phyloP scores from a whole-genome alignment of 2,888 invertebrate species.

The Seladonia tumulorum region DNA sequence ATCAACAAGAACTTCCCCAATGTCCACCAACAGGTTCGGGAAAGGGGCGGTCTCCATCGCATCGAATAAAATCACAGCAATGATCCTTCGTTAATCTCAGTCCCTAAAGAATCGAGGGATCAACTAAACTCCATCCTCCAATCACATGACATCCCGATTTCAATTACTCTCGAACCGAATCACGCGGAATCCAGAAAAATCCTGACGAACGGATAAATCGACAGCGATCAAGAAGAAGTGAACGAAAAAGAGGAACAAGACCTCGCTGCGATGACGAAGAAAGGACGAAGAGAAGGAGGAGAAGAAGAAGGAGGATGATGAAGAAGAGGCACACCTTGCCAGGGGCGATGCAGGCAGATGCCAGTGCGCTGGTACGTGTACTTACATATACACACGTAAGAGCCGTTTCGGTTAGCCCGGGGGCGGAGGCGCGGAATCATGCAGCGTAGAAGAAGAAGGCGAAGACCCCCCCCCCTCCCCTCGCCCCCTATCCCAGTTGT shows the following conservation, averaged over 20 bases:
- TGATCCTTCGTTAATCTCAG: not conserved
- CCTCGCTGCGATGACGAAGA: constrained; percentile 5
- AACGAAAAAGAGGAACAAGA: constrained; percentile 6
- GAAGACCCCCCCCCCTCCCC: not conserved
- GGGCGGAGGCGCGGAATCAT: constrained; percentile 77
- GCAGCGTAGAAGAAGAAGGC: constrained; percentile 75
- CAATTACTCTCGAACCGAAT: not conserved
- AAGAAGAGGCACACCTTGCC: constrained; percentile 71
- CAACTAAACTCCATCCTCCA: not conserved
- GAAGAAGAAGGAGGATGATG: constrained; percentile 48
- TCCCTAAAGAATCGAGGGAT: not conserved
- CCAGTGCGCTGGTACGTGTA: constrained; percentile 49
- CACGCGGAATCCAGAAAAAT: not conserved
- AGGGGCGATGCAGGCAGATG: constrained; percentile 78
- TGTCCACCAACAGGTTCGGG: not conserved
- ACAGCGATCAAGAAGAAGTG: not conserved
- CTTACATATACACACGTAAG: constrained; percentile 61
- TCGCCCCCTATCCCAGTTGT: constrained; percentile 9
- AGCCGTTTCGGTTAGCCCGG: constrained; percentile 78
- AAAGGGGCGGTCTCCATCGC: not conserved
- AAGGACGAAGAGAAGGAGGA: not conserved
- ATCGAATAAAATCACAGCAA: not conserved
- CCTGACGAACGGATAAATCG: not conserved
- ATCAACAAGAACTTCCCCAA: not conserved
- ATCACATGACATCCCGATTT: not conserved